Evolutionary conservation across 2,113 vertebrate species (phyloP).

Genomic region (Brachypodius melanocephalos): DNA sequence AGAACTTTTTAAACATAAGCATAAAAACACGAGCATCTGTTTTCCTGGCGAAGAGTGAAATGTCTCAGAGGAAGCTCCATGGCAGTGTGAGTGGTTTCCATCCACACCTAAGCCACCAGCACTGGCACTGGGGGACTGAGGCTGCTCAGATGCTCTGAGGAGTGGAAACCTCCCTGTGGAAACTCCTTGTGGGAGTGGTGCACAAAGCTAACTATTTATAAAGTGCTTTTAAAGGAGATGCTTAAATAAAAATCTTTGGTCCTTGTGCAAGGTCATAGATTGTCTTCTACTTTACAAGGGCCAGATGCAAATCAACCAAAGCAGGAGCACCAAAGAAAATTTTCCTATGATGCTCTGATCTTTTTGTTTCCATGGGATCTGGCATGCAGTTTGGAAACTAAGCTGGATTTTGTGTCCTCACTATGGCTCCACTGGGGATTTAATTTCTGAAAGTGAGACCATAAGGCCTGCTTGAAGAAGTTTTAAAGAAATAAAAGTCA

Average conservation of each 20-base stretch:
- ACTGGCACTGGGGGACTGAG: not conserved
- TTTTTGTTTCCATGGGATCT: not conserved
- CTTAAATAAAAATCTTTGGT: not conserved
- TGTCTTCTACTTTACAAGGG: not conserved
- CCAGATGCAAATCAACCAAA: not conserved
- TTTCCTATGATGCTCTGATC: not conserved
- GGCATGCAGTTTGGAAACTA: not conserved
- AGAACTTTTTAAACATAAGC: constrained; percentile 19
- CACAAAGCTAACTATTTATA: not conserved
- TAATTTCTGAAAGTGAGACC: not conserved
- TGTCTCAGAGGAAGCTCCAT: not conserved
- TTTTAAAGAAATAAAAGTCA: not conserved
- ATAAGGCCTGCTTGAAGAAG: not conserved
- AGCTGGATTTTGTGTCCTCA: not conserved
- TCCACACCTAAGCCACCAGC: not conserved
- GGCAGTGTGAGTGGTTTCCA: not conserved
- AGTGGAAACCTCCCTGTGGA: not conserved
- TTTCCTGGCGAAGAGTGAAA: not conserved
- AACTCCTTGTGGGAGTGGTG: not conserved
- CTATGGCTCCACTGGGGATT: not conserved
- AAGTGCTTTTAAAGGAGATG: not conserved
- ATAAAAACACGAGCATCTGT: not conserved
- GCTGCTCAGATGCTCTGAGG: accelerated
- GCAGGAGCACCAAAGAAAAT: not conserved
- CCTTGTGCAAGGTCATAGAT: not conserved